Base-by-base conservation (phyloP, 2,113 vertebrate species). In the Sylvia atricapilla region DNA sequence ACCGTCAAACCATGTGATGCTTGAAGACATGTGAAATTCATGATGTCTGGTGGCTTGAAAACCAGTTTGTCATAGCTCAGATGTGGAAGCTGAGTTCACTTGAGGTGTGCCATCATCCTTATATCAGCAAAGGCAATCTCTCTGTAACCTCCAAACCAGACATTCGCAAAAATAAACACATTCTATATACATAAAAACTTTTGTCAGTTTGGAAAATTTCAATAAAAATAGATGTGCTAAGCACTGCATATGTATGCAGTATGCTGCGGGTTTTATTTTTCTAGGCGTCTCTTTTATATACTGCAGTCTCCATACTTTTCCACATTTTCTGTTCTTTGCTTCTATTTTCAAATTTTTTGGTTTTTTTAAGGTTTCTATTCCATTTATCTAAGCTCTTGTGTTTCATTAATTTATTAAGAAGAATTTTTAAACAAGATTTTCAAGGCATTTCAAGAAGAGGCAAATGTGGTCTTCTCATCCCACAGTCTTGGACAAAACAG, bases 1-100 rank as follows among this genome's bases (percentile, higher is more conserved):
- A 22, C 0, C 0, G 24, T 24, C 28, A 43, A 9, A 74, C 19
- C 4, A 0, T 7, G 27, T 23, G 67, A 24, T 91, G 49, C 87
- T 78, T 63, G 47, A 84, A 84, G 47, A 13, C 22, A 72, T 30
- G 23, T 20, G 64, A 68, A 53, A 24, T 72, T 94, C 8, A 7
- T 31, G n/a, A 22, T 18, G 7, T 28, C 56, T 75, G 73, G 41
- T 70, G 19, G 13, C 15, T 90, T 77, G 14, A 46, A 86, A 90
- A 17, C 6, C 11, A 6, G 3, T 59, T 52, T 89, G 14, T 21
- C 44, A 47, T 11, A 46, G 41, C 23, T 69, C 25, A 27, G 30
- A 25, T 35, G 44, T 44, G 35, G 15, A 20, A 87, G 7, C 41
- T 46, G 31, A 89, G 23, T 23, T 33, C 67, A 12, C 19, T 31